These are phyloP conservation scores for Oxyteleia sp. DNA, from an alignment of 2,888 invertebrate genomes.

Conservation along the genomic window DNA sequence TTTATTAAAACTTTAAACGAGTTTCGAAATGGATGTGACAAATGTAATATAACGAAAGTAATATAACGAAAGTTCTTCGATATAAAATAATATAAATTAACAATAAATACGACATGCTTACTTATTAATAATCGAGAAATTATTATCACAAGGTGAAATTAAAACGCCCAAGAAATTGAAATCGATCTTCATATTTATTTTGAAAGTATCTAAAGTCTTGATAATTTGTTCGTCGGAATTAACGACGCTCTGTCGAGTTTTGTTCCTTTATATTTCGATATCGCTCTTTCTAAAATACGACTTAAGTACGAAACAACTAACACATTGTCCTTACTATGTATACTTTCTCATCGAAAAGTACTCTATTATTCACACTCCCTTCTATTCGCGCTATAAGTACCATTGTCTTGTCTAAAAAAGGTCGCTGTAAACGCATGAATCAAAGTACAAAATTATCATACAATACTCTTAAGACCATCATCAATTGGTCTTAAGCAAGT, in stretches of 20 bases:
- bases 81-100: background rate
- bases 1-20: slow-evolving; percentile 37
- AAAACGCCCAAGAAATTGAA: slow-evolving; percentile 12
- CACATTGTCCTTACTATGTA: slow-evolving; percentile 38
- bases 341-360: slow-evolving; percentile 40
- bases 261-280: slow-evolving; percentile 23
- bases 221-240: slow-evolving; percentile 53
- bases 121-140: too few species aligned
- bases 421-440: slow-evolving; percentile 53
- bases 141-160: background rate
- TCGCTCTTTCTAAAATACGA: slow-evolving; percentile 33
- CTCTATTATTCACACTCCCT: slow-evolving; percentile 15
- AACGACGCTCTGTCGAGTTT: slow-evolving; percentile 33
- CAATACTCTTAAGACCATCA: slow-evolving; percentile 48
- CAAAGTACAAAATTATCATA: slow-evolving; percentile 64
- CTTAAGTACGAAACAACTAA: slow-evolving; percentile 60
- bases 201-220: slow-evolving; percentile 57
- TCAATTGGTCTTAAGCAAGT: too few species aligned
- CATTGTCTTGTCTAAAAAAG: slow-evolving; percentile 38
- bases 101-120: background rate
- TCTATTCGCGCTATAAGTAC: slow-evolving; percentile 34
- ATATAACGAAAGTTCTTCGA: background rate
- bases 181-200: slow-evolving; percentile 53
- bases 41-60: slow-evolving; percentile 4
- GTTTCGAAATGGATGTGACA: slow-evolving; percentile 2